Base-by-base conservation (phyloP, 2,888 invertebrate genomes). In the Corbicula japonica region DNA sequence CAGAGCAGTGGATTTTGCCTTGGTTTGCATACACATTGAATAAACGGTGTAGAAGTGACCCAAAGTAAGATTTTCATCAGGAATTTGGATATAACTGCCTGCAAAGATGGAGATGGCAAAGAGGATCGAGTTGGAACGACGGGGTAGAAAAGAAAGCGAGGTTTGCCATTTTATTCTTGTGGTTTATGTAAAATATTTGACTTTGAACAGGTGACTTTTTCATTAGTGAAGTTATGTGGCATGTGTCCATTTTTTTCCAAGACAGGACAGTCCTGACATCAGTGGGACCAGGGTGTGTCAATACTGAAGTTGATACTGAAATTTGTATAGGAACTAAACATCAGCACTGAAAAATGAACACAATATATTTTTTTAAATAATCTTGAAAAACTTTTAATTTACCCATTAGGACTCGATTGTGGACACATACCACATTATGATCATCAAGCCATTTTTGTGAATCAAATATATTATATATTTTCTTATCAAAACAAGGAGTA, bases 121-220 rank as follows among this genome's bases (percentile, higher is more conserved):
- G 94, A 96, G 98, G 94, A 96, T 99, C 95, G 97, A 97, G 93
- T 95, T 98, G 94, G 99, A 99, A 95, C 96, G 97, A 95, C 95
- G 98, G 93, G 98, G 98, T 94, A 96, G 96, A 94, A 96, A 96
- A 94, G 96, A 98, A 91, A 96, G 96, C 93, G 96, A 98, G 95
- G 98, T 98, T 95, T 58, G 61, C 44, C 12, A n/a, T 32, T 26
- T 38, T 41, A 23, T 62, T 46, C 4, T n/a, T 52, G 21, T 54
- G 3, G 26, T 18, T 35, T 44, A 60, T 23, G 10, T 48, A n/a
- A 18, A 15, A 21, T 60, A n/a, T 48, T 35, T 48, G 70, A 63
- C 50, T 23, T 23, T 28, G 48, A 18, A 48, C 30, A 48, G n/a
- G 23, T n/a, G 6, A 48, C 48, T 50, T 63, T 48, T 12, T 28